These are phyloP conservation scores for Melanotaenia maccullochi DNA, from an alignment of 2,797 vertebrate genomes.

Conservation along the genomic window DNA sequence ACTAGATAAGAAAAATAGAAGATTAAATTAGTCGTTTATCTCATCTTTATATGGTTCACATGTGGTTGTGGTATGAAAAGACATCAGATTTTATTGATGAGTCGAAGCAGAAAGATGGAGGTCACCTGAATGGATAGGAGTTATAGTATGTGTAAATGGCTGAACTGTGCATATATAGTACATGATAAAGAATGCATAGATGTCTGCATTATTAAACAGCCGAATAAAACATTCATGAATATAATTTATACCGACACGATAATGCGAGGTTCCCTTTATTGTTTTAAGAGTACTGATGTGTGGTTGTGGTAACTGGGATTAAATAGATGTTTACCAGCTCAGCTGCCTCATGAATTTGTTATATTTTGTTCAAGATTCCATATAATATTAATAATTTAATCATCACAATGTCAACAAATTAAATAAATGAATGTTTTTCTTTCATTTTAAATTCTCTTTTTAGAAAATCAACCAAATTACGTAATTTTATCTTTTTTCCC, in stretches of 20 bases:
- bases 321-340: slow-evolving; percentile 43
- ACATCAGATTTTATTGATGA: slow-evolving; percentile 27
- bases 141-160: slow-evolving; percentile 7
- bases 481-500: too few relatives aligned
- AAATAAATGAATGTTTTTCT: not conserved
- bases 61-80: slow-evolving; percentile 22
- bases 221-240: slow-evolving; percentile 57
- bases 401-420: not conserved
- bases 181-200: slow-evolving; percentile 65
- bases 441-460: not conserved
- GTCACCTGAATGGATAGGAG: slow-evolving; percentile 41
- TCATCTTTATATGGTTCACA: not conserved
- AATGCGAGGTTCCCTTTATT: slow-evolving; percentile 35
- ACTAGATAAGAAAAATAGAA: not conserved
- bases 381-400: not conserved
- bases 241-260: slow-evolving; percentile 36
- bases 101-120: slow-evolving; percentile 33
- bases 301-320: slow-evolving; percentile 33
- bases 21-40: slow-evolving; percentile 5
- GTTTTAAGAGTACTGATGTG: slow-evolving; percentile 27
- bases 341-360: slow-evolving; percentile 37
- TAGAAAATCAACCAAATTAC: not conserved
- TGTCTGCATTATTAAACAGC: slow-evolving; percentile 65
- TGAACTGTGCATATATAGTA: slow-evolving; percentile 44
- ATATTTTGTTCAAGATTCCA: slow-evolving; percentile 3